Base-by-base conservation (phyloP, 1,140 invertebrate species). In the Lutraria rhynchaena region DNA sequence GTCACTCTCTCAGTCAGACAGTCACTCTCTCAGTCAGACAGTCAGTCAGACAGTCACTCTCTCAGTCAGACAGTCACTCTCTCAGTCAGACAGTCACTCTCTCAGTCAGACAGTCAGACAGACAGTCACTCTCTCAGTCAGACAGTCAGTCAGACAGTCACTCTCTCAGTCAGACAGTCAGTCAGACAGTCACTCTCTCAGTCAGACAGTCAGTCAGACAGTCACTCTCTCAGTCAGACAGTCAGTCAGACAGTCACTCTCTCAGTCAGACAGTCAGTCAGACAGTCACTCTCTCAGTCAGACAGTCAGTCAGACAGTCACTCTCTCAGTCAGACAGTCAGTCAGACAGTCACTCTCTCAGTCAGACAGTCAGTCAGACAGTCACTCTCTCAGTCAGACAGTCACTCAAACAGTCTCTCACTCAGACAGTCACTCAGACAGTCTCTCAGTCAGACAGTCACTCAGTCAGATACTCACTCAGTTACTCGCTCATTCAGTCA, bases 271-370 rank as follows among this genome's bases (percentile, higher is more conserved):
- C 77, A 81, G 70, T 77, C 37, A 74, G 75, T 37, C 46, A 19
- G 74, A n/a, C 77, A 77, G 77, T 76, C 70, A 75, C 35, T 80
- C 67, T 77, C 33, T 80, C 67, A 80, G 76, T 75, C 76, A 80
- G 67, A 51, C 65, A 31, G 60, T 63, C 33, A 31, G 60, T 31
- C 60, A 63, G 27, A 9, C 27, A 31, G 27, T 31, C 33, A 73
- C 41, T 80, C 76, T 77, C 33, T 75, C 65, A 75, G 67, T 75
- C 67, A 46, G 67, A 77, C 76, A 80, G 35, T 55, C 35, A 5
- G 44, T 27, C 67, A 46, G 67, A 53, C 67, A 75, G 35, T 75
- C 44, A 46, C 19, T 51, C 67, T 0, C 44, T 80, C 76, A 80
- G 35, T 51, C 78, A 77, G 33, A 78, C 67, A 77, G 46, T 81